Evolutionary conservation across 2,888 invertebrate species (phyloP), one percentile per base, ranked within the genome.

Genomic region (Stegana nigrithorax): DNA sequence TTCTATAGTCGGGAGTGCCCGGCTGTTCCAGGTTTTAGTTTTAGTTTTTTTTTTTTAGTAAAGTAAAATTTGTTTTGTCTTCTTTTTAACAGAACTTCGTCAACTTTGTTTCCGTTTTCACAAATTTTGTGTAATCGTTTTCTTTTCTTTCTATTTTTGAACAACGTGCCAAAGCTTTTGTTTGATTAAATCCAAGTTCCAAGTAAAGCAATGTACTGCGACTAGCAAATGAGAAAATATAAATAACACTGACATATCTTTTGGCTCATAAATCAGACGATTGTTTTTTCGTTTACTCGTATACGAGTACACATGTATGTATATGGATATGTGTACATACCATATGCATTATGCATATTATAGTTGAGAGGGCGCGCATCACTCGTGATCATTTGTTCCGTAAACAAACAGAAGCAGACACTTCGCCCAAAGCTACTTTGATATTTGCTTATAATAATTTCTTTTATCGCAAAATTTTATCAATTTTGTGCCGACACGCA

Each of bases 381-480:
- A 23, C 23, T 45, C 21, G 21, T 45, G 45, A 12, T 44, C 47
- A 58, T 60, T 57, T 27, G 56, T 39, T 32, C 29, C 42, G 47
- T 26, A 39, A 53, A 51, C 21, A 42, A 42, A 17, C 42, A 10
- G 42, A 2, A 19, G 12, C 19, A 45, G 12, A 19, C 19, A 23
- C 45, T 10, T 5, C 45, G 1, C 2, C 21, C 21, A 4, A 32
- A n/a, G 26, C 50, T 50, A 3, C n/a, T 39, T 39, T 50, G 19
- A 3, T 23, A n/a, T 26, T 50, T 50, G 45, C 70, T 70, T 72
- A 73, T 78, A 73, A 75, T 79, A 73, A 78, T 75, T 73, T 78
- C 73, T 69, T 79, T 75, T 79, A 77, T 77, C 78, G 66, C 72
- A 64, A 75, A 71, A 75, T 72, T 75, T 73, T 71, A 79, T 78